These are phyloP conservation scores for Danio kyathit DNA, from an alignment of 2,797 vertebrate genomes.

Conservation along the genomic window DNA sequence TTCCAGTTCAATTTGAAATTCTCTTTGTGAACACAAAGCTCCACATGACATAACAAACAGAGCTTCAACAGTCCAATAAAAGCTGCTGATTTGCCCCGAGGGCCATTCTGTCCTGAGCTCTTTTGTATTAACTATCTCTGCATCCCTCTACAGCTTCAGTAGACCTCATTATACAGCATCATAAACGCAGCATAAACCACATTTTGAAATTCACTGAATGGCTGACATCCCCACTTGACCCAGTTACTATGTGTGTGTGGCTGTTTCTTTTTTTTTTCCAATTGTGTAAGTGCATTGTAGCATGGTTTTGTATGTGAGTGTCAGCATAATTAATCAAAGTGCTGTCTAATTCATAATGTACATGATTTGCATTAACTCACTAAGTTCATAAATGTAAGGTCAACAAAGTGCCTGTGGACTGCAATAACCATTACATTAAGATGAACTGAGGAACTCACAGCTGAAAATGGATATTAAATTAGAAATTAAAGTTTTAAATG, in stretches of 20 bases:
- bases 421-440: background rate
- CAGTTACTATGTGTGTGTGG: constrained; percentile 3
- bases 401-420: constrained; percentile 28
- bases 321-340: constrained; percentile 18
- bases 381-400: constrained; percentile 36
- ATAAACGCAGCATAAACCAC: constrained; percentile 6
- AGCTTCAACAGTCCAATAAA: constrained; percentile 18
- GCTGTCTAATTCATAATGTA: constrained; percentile 40
- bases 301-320: background rate
- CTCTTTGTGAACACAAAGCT: background rate
- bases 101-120: constrained; percentile 12
- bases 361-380: constrained; percentile 28
- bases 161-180: constrained; percentile 1
- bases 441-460: background rate
- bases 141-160: background rate
- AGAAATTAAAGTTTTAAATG: too few relatives aligned
- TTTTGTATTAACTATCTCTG: background rate
- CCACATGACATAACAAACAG: constrained; percentile 5
- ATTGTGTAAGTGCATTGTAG: background rate
- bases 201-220: background rate
- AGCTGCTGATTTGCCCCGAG: constrained; percentile 28
- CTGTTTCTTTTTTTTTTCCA: background rate
- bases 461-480: too few relatives aligned
- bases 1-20: background rate
- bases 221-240: constrained; percentile 23